Evolutionary conservation across 2,797 vertebrate species (phyloP), one percentile per base, ranked within the genome.

Genomic region (Ptychobarbus kaznakovi): DNA sequence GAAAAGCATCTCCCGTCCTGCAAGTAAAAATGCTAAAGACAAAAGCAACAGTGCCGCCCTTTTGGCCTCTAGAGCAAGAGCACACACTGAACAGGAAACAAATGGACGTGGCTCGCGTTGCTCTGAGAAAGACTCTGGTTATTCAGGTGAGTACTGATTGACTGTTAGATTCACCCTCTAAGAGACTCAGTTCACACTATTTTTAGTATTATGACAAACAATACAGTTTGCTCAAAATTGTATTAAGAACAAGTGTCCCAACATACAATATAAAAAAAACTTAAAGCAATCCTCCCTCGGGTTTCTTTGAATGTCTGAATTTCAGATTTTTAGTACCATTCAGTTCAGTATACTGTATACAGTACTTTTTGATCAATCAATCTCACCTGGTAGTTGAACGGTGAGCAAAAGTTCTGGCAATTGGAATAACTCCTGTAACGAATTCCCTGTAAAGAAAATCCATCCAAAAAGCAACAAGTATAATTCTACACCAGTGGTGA

Each of bases 91-190:
- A 73, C 80, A 83, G 1, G 42, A 84, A 51, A 87, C 88, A 75
- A 89, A 87, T 25, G 90, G 89, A 78, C 85, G 74, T 15, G 88
- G 79, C 69, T 94, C 91, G 0, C 83, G 79, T 86, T 94, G 92
- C 91, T 96, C 95, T 15, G 95, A 95, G 61, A 96, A 95, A 86
- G 95, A 96, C 87, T 95, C 95, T 0, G 95, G 95, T 15, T 96
- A 91, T 87, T 95, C 95, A 49, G 95, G 95, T 95, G 83, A 92
- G 91, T 86, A 58, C 25, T 28, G 28, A 51, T n/a, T 44, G 82
- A 78, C 72, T 68, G 28, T 28, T 56, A 58, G 15, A 46, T 61
- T 42, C 38, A 25, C n/a, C 25, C 35, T 4, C 32, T 9, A 63
- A 80, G 46, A 65, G 35, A 66, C 25, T n/a, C 2, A 10, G 13